These are phyloP conservation scores for Drosophila baimaii DNA, from an alignment of 1,140 invertebrate species.

Conservation along the genomic window DNA sequence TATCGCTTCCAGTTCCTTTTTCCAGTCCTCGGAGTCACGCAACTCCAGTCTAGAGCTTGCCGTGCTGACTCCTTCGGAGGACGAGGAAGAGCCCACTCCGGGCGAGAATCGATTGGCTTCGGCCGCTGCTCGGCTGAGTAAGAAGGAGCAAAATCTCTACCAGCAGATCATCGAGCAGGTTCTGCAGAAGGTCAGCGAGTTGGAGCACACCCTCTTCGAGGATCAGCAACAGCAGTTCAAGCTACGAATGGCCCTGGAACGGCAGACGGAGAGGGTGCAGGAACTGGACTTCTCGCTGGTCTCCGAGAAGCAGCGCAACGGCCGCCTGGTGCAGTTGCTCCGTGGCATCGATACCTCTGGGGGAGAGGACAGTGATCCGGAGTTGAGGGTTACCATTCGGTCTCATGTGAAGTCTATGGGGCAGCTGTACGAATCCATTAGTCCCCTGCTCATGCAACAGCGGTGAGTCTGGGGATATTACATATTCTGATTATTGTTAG, in stretches of 20 bases:
- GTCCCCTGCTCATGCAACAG: constrained; percentile 79
- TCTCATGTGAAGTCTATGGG: constrained; percentile 16
- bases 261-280: constrained; percentile 59
- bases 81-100: constrained; percentile 3
- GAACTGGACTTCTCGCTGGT: constrained; percentile 65
- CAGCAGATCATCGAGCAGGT: constrained; percentile 59
- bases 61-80: background rate
- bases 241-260: constrained; percentile 63
- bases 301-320: constrained; percentile 64
- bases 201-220: constrained; percentile 71
- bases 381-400: constrained; percentile 2
- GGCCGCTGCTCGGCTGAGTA: constrained; percentile 15
- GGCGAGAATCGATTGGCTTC: constrained; percentile 1
- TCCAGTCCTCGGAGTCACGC: background rate
- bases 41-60: background rate
- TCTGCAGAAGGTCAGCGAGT: constrained; percentile 57
- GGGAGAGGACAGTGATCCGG: constrained; percentile 41
- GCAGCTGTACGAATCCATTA: constrained; percentile 60
- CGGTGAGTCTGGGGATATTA: no score
- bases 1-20: background rate
- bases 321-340: constrained; percentile 65
- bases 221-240: constrained; percentile 74
- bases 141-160: constrained; percentile 26
- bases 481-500: no score
- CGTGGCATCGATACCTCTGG: constrained; percentile 43